A percentile compares a stretch with the other conserved stretches of the same genome.
These are phyloP conservation scores for Propithecus deckenii DNA, from an alignment of 2,797 vertebrate genomes.

Conservation along the genomic window DNA sequence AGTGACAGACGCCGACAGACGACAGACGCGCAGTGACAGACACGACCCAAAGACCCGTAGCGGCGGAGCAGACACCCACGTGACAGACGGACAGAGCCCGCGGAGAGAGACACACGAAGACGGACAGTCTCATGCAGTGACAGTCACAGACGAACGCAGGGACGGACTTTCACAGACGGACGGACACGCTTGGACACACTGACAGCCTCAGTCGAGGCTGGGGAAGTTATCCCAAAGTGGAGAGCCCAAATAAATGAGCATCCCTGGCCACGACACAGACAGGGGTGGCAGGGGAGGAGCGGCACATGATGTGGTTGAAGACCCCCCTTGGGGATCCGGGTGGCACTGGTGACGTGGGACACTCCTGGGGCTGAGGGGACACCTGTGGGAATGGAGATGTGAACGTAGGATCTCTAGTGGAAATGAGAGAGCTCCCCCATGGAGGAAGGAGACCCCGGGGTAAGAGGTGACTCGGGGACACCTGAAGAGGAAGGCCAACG, in stretches of 20 bases:
- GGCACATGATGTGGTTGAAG: neutral
- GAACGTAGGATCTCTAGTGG: neutral
- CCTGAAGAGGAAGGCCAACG: neutral
- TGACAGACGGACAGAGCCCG: constrained; percentile 40
- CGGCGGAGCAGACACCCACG: constrained; percentile 21
- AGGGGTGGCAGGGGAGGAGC: neutral
- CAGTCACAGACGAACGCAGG: constrained; percentile 13
- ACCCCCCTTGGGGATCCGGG: neutral
- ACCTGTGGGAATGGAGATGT: constrained; percentile 34
- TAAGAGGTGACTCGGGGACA: constrained; percentile 19
- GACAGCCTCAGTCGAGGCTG: neutral
- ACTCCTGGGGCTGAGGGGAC: neutral
- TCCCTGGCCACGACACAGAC: neutral
- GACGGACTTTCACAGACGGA: constrained; percentile 23
- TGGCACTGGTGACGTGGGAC: neutral
- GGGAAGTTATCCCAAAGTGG: neutral
- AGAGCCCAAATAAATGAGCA: neutral
- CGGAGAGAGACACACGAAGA: constrained; percentile 14
- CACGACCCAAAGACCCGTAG: neutral
- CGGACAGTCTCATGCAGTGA: neutral
- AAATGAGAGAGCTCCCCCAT: neutral
- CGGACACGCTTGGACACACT: neutral
- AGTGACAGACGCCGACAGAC: constrained; percentile 31
- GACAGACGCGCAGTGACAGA: constrained; percentile 16
- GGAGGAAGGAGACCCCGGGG: neutral